Conservation (phyloP, 2,888 invertebrate genomes). For the Limenitis camilla region DNA sequence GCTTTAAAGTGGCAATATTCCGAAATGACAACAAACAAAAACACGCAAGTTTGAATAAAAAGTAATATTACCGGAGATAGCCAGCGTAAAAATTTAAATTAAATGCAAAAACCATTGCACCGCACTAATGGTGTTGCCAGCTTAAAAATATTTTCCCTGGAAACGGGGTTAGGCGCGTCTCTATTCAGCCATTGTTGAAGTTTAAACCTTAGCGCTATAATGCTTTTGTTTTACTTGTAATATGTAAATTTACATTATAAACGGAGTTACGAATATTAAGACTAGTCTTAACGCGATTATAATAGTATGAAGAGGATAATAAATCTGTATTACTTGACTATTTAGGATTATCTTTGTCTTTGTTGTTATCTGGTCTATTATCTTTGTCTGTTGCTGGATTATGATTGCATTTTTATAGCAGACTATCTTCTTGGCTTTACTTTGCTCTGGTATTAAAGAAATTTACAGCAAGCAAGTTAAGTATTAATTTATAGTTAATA, state of each 20-base stretch:
- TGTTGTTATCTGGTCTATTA: no score
- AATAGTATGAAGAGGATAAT: constrained; percentile 7
- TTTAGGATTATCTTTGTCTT: no score
- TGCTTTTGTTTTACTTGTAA: constrained; percentile 32
- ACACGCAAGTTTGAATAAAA: constrained; percentile 16
- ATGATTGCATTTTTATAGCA: no score
- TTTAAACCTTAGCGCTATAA: constrained; percentile 33
- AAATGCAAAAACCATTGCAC: constrained; percentile 47
- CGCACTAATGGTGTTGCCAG: constrained; percentile 47
- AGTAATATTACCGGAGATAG: constrained; percentile 26
- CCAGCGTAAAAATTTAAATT: constrained; percentile 56
- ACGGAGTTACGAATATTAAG: constrained; percentile 27
- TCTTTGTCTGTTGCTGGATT: no score
- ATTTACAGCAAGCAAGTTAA: no score
- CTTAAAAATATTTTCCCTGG: constrained; percentile 44
- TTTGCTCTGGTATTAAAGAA: no score
- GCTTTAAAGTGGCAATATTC: constrained; percentile 18
- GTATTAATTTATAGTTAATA: no score
- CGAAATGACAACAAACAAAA: constrained; percentile 22
- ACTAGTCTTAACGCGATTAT: constrained; percentile 18
- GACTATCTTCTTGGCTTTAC: no score
- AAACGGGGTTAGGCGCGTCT: constrained; percentile 51
- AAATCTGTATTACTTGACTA: background rate
- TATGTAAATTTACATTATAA: constrained; percentile 31
- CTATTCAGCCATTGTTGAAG: constrained; percentile 46